Evolutionary conservation across 2,888 invertebrate genomes (phyloP), one percentile per base, ranked within the genome.

Genomic region (Caenorhabditis virilis): DNA sequence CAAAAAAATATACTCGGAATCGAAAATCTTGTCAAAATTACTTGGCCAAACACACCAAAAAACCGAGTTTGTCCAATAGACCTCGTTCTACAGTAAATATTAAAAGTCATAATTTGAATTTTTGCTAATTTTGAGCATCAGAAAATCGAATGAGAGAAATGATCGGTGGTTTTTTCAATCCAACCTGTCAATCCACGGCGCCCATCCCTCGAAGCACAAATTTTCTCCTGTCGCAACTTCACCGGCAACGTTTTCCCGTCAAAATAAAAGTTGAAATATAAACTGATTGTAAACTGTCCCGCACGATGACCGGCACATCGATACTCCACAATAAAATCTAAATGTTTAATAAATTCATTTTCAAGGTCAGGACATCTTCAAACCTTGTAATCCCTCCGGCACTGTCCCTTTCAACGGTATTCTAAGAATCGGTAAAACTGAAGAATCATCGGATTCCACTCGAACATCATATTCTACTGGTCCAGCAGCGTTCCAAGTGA

Each of bases 241-340:
- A 75, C 62, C 13, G 64, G 54, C 42, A 62, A 52, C 30, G 42
- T 56, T 38, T 59, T 57, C 15, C 54, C 57, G 23, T 62, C 59
- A 35, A 63, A 61, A 26, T 60, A 58, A 62, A 80, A 79, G 41
- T 67, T 66, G 67, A 73, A 67, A 52, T 49, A 64, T 30, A 73
- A 50, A 33, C 53, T 60, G 47, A 80, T 74, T 30, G 65, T 70
- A 54, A 82, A 82, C 50, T 82, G 82, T 26, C 82, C 82, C 6
- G 78, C 70, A 36, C 77, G 72, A 50, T 74, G 76, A 9, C 80
- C 80, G 20, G 78, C 78, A 53, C 80, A 80, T 35, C 79, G 72
- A 61, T 78, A 80, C 53, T 81, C 81, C n/a, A 81, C 70, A 30
- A 68, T 58, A 63, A 81, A 82, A 27, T 75, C 80, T 78, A 59